A percentile compares a stretch with the other conserved stretches of the same genome.
phyloP scores from a whole-genome alignment of 2,888 invertebrate species.

The Teinopalpus imperialis region DNA sequence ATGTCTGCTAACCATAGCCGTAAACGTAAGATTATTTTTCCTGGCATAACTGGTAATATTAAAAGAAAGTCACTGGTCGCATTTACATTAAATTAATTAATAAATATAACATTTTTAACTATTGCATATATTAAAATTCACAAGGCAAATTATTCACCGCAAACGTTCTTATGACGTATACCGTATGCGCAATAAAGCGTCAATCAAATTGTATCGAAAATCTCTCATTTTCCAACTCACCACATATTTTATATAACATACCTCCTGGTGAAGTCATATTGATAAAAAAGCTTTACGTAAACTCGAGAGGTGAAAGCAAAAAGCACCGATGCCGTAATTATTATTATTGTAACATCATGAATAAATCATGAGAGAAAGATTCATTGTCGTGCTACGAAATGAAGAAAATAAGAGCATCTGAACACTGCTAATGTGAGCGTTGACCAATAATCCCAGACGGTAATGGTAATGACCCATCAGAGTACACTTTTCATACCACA shows the following conservation, averaged over 20 bases:
- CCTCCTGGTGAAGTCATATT: neutral
- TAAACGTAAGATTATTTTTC: too few relatives aligned
- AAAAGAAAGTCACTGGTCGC: neutral
- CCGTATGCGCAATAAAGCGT: neutral
- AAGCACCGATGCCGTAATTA: constrained; percentile 57
- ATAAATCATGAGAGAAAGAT: constrained; percentile 62
- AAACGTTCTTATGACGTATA: constrained; percentile 16
- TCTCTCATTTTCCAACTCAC: constrained; percentile 1
- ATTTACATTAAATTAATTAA: neutral
- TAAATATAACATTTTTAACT: constrained; percentile 5
- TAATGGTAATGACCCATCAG: too few relatives aligned
- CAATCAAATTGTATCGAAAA: constrained; percentile 7
- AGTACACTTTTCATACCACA: too few relatives aligned
- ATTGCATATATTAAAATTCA: constrained; percentile 9
- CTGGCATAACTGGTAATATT: neutral
- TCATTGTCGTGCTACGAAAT: too few relatives aligned
- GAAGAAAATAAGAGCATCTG: too few relatives aligned
- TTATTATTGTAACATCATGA: constrained; percentile 62
- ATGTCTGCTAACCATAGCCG: too few relatives aligned
- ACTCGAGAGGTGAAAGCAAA: constrained; percentile 55
- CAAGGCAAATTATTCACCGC: constrained; percentile 6
- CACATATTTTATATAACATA: constrained; percentile 7
- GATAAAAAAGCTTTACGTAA: constrained; percentile 20
- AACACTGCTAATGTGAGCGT: too few relatives aligned
- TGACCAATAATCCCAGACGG: too few relatives aligned